Conservation (phyloP, 1,140 invertebrate genomes). For the Glomeris maerens region DNA sequence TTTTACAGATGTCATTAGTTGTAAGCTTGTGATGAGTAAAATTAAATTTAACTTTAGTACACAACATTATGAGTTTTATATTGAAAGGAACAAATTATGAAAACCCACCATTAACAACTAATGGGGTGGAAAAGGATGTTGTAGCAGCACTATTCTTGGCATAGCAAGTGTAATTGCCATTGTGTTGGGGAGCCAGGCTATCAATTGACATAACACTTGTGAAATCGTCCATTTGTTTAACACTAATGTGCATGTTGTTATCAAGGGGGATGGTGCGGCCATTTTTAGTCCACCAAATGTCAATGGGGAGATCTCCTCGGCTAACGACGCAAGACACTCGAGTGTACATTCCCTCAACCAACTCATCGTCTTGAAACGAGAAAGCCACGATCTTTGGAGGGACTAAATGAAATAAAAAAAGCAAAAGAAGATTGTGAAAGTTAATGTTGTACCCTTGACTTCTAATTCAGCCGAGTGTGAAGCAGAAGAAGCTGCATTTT, state of each 20-base stretch:
- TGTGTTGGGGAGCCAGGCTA: slow-evolving; percentile 31
- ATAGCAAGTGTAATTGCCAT: slow-evolving; percentile 41
- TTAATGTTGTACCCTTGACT: not conserved
- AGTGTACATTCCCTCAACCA: not conserved
- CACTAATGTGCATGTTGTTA: slow-evolving; percentile 24
- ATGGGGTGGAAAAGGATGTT: slow-evolving; percentile 32
- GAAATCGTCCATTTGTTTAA: slow-evolving; percentile 48
- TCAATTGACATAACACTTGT: slow-evolving; percentile 44
- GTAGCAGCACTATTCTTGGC: slow-evolving; percentile 36
- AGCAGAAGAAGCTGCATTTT: not conserved
- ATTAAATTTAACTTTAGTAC: no score
- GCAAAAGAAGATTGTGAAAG: not conserved
- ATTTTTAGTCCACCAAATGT: slow-evolving; percentile 9
- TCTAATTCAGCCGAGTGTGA: not conserved
- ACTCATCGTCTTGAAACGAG: not conserved
- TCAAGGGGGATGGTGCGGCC: not conserved
- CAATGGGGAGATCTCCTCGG: not conserved
- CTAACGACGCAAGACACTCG: not conserved
- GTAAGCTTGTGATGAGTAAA: no score
- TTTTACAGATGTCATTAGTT: no score
- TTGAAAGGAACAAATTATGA: no score
- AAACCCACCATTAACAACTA: slow-evolving; percentile 38
- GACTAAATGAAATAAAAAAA: not conserved
- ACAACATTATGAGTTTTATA: no score
- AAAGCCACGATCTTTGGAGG: not conserved